Evolutionary conservation across 2,888 invertebrate species (phyloP).

Genomic region (Kryphioiulus occultus): DNA sequence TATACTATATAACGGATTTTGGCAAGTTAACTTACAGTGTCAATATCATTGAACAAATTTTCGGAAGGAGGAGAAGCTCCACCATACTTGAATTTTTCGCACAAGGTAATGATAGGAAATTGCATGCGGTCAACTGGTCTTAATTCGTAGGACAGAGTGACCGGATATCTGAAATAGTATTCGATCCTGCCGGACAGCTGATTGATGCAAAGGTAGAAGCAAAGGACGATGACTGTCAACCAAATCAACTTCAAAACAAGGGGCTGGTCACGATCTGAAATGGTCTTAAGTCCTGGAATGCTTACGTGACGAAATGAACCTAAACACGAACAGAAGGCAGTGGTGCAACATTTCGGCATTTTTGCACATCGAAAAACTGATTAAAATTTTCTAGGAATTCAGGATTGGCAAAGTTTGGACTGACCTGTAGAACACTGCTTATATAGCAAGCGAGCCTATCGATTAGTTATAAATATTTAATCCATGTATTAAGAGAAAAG

Average conservation of each 20-base stretch:
- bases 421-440: neutral
- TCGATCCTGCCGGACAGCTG: neutral
- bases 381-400: neutral
- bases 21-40: neutral
- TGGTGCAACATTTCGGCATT: neutral
- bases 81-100: neutral
- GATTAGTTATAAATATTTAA: neutral
- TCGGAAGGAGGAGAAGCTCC: neutral
- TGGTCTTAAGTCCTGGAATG: neutral
- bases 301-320: neutral
- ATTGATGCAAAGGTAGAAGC: neutral
- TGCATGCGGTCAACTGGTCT: neutral
- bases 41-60: neutral
- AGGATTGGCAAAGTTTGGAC: neutral
- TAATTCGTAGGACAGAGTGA: slow-evolving; percentile 24
- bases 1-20: neutral
- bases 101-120: slow-evolving; percentile 14
- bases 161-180: slow-evolving; percentile 33
- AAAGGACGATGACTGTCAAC: neutral
- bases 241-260: slow-evolving; percentile 18
- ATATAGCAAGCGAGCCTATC: neutral
- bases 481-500: neutral
- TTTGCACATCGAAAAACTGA: neutral
- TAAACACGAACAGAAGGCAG: neutral
- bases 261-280: neutral